Evolutionary conservation across 2,113 vertebrate genomes (phyloP).

Genomic region (Microtus oregoni): DNA sequence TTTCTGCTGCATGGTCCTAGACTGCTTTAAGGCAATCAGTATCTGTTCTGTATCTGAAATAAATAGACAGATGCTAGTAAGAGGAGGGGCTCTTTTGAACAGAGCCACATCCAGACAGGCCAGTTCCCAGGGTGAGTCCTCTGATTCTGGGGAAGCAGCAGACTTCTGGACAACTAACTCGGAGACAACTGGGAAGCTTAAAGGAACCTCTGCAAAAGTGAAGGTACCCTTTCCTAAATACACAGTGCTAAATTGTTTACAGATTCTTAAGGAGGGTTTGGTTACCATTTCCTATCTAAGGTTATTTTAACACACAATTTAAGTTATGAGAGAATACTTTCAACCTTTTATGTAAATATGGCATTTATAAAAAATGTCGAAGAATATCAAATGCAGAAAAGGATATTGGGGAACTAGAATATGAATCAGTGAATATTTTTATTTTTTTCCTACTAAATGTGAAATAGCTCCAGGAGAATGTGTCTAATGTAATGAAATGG

Average conservation of each 20-base stretch:
- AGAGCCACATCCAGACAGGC: constrained; percentile 77
- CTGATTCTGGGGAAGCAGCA: constrained; percentile 76
- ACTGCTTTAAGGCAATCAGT: constrained; percentile 72
- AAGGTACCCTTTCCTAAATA: constrained; percentile 74
- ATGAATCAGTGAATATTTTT: constrained; percentile 50
- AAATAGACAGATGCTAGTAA: constrained; percentile 85
- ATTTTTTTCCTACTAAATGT: constrained; percentile 53
- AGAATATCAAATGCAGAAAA: constrained; percentile 59
- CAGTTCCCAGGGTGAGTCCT: constrained; percentile 80
- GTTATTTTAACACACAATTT: constrained; percentile 60
- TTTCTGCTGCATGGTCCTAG: neutral
- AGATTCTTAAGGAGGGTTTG: neutral
- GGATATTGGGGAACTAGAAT: constrained; percentile 48
- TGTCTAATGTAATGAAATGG: constrained; percentile 62
- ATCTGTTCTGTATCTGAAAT: constrained; percentile 79
- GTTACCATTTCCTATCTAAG: neutral
- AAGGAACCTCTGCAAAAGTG: constrained; percentile 71
- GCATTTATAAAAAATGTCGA: constrained; percentile 44
- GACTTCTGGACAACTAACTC: constrained; percentile 59
- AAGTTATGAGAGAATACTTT: neutral
- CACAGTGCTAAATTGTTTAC: constrained; percentile 15
- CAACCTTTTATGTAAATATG: constrained; percentile 66
- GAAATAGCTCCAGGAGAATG: constrained; percentile 54
- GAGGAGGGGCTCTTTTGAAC: constrained; percentile 82
- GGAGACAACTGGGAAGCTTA: constrained; percentile 59